A percentile compares a stretch with the other conserved stretches of the same genome.
These are phyloP conservation scores for Muraenolepis orangiensis DNA, from an alignment of 2,797 vertebrate genomes.

Conservation along the genomic window DNA sequence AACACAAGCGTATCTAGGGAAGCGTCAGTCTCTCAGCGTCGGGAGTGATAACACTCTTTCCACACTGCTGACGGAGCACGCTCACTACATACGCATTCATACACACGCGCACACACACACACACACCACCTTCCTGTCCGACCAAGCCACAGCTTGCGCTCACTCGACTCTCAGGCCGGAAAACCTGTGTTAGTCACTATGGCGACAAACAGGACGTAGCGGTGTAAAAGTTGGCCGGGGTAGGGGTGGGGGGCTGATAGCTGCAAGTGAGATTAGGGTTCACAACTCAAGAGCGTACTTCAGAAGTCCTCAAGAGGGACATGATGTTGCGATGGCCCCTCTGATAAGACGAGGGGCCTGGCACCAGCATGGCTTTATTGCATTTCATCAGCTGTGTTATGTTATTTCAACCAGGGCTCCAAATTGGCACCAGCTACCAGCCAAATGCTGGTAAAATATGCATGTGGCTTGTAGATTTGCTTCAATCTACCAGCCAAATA, in stretches of 20 bases:
- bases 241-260: conserved; percentile 32
- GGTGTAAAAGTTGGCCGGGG: conserved; percentile 66
- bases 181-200: conserved; percentile 67
- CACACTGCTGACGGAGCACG: conserved; percentile 59
- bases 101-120: background rate
- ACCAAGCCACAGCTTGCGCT: conserved; percentile 51
- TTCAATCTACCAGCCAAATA: too few relatives aligned
- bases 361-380: background rate
- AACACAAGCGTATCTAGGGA: background rate
- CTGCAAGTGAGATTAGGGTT: conserved; percentile 50
- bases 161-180: conserved; percentile 60
- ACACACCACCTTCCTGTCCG: conserved; percentile 58
- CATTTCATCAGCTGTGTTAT: background rate
- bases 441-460: too few relatives aligned
- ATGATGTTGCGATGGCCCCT: background rate
- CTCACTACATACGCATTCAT: conserved; percentile 33
- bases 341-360: background rate
- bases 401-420: too few relatives aligned
- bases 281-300: conserved; percentile 13
- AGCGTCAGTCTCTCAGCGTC: conserved; percentile 14
- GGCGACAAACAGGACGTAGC: conserved; percentile 77
- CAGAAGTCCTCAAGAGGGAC: background rate
- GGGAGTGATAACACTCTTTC: conserved; percentile 35
- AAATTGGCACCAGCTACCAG: too few relatives aligned
- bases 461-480: too few relatives aligned